Conservation (phyloP, 2,888 invertebrate genomes). For the Diadegma fenestrale region DNA sequence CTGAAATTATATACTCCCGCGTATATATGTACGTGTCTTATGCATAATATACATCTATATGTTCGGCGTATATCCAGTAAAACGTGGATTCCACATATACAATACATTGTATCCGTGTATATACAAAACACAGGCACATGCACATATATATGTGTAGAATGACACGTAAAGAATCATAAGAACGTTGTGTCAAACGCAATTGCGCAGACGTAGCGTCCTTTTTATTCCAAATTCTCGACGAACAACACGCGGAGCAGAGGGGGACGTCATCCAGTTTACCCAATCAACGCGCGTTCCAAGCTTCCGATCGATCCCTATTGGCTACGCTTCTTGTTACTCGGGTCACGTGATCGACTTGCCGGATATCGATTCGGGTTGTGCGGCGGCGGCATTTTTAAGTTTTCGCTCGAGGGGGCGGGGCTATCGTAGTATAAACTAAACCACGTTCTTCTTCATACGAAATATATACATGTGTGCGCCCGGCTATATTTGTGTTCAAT, state of each 20-base stretch:
- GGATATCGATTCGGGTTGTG: conserved; percentile 92
- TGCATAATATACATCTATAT: conserved; percentile 12
- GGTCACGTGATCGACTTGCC: conserved; percentile 86
- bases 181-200: neutral
- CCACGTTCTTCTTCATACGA: neutral
- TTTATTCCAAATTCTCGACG: neutral
- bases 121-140: neutral
- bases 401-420: conserved; percentile 83
- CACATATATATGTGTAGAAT: neutral
- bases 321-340: conserved; percentile 12
- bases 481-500: neutral
- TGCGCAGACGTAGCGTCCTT: neutral
- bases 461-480: conserved; percentile 1
- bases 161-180: neutral
- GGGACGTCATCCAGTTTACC: neutral
- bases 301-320: conserved; percentile 10
- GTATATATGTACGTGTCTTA: neutral
- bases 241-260: neutral
- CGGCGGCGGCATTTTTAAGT: conserved; percentile 94
- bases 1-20: neutral
- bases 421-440: conserved; percentile 71
- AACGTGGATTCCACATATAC: neutral
- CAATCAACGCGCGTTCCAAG: conserved; percentile 23
- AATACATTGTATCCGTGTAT: neutral
- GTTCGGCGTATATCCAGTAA: neutral